Percentiles rank a stretch among this genome's conserved stretches.
Evolutionary conservation across 2,888 invertebrate genomes (phyloP).

Genomic region (Sphaeridia pumilis): DNA sequence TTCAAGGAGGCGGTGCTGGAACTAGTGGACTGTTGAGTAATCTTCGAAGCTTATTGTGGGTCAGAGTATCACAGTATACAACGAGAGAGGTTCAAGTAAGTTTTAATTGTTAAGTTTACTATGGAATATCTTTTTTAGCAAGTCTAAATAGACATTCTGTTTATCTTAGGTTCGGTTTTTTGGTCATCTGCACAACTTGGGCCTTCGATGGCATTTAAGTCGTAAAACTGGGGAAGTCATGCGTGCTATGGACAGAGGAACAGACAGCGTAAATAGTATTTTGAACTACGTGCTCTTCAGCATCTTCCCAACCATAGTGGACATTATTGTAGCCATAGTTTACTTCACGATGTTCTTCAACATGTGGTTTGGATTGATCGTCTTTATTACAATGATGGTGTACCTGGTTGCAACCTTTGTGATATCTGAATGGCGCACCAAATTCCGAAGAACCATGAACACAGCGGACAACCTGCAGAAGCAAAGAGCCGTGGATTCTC

Average conservation of each 20-base stretch:
- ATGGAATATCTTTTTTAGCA: not conserved
- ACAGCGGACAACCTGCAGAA: slow-evolving; percentile 83
- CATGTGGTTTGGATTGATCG: slow-evolving; percentile 87
- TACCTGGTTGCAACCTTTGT: slow-evolving; percentile 84
- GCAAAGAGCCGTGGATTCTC: slow-evolving; percentile 85
- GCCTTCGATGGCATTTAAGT: slow-evolving; percentile 85
- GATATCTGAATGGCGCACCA: slow-evolving; percentile 97
- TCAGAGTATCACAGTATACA: slow-evolving; percentile 88
- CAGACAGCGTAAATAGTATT: slow-evolving; percentile 87
- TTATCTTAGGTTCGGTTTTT: slow-evolving; percentile 59
- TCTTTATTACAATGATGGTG: slow-evolving; percentile 81
- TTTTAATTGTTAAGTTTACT: slow-evolving; percentile 26
- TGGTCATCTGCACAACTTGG: slow-evolving; percentile 76
- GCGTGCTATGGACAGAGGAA: slow-evolving; percentile 92
- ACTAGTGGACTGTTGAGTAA: slow-evolving; percentile 89
- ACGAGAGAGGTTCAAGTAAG: slow-evolving; percentile 75
- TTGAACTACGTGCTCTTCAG: slow-evolving; percentile 84
- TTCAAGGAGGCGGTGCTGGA: slow-evolving; percentile 90
- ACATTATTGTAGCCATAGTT: slow-evolving; percentile 79
- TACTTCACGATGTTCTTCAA: slow-evolving; percentile 83
- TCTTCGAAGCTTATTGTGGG: slow-evolving; percentile 83
- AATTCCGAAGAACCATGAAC: slow-evolving; percentile 89
- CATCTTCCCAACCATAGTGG: slow-evolving; percentile 81
- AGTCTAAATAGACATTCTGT: not conserved
- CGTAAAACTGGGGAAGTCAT: slow-evolving; percentile 95